phyloP scores from a whole-genome alignment of 2,888 invertebrate species.

The Beris chalybata region DNA sequence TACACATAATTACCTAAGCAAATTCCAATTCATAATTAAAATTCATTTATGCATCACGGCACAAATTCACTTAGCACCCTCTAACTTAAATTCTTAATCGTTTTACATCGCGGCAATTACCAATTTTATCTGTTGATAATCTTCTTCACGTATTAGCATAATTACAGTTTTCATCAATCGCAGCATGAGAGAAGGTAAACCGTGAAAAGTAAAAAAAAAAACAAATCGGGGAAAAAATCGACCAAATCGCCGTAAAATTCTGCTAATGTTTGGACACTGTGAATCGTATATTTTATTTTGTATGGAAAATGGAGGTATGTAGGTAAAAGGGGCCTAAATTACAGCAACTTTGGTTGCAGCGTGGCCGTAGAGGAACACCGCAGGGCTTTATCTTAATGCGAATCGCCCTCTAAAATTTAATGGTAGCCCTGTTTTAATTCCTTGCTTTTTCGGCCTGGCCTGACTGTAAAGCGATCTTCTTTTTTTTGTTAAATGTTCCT shows the following conservation, averaged over 20 bases:
- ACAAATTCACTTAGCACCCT: constrained; percentile 29
- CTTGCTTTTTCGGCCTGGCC: neutral
- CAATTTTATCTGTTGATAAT: constrained; percentile 10
- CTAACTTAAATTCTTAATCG: constrained; percentile 25
- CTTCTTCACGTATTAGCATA: constrained; percentile 21
- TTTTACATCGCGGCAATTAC: constrained; percentile 25
- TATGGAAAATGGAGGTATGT: too few species aligned
- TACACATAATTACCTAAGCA: too few species aligned
- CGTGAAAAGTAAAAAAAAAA: neutral
- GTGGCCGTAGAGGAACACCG: neutral
- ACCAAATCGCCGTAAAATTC: constrained; percentile 2
- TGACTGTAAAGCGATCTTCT: constrained; percentile 21
- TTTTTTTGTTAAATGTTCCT: constrained; percentile 7
- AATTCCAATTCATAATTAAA: neutral
- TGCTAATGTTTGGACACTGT: constrained; percentile 5
- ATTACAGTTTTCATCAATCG: constrained; percentile 27
- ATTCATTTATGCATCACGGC: constrained; percentile 28
- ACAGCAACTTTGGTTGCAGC: neutral
- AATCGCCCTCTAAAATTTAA: constrained; percentile 24
- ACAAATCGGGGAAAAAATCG: constrained; percentile 4
- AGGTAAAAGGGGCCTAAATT: neutral
- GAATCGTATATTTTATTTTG: neutral
- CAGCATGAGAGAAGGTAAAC: constrained; percentile 7
- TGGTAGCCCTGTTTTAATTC: constrained; percentile 15
- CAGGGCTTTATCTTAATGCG: constrained; percentile 24